These are phyloP conservation scores for Aphaenogaster ashmeadi DNA, from an alignment of 1,140 invertebrate species.

Conservation along the genomic window DNA sequence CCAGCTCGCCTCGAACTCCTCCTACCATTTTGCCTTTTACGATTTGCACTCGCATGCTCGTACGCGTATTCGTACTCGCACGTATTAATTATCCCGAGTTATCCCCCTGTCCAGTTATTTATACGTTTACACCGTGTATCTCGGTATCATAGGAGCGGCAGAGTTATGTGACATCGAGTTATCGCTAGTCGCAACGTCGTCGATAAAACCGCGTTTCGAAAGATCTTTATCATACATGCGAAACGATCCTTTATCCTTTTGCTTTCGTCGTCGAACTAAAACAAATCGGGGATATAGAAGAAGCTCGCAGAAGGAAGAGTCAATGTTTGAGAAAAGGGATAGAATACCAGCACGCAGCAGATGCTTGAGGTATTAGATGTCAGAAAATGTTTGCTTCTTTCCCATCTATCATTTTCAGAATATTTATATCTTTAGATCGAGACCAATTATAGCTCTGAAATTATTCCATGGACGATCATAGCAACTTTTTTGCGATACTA, in stretches of 20 bases:
- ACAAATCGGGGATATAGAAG: background rate
- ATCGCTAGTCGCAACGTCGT: constrained; percentile 1
- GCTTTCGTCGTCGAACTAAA: background rate
- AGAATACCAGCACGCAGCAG: background rate
- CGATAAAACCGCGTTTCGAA: constrained; percentile 39
- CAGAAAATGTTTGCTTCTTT: background rate
- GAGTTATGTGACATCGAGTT: constrained; percentile 4
- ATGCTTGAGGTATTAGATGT: background rate
- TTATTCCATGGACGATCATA: background rate
- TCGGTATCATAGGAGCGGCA: background rate
- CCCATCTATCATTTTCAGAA: background rate
- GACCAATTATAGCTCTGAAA: background rate
- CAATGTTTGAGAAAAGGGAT: background rate
- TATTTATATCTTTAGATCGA: background rate
- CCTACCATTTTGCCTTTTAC: constrained; percentile 63
- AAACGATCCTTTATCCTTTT: background rate
- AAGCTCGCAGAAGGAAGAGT: background rate
- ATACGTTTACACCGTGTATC: constrained; percentile 42
- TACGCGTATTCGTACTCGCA: constrained; percentile 30
- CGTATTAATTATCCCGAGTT: constrained; percentile 47
- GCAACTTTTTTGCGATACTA: background rate
- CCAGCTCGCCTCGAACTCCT: constrained; percentile 60
- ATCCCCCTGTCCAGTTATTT: constrained; percentile 16
- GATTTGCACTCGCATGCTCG: constrained; percentile 14
- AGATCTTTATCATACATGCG: constrained; percentile 35